phyloP scores from a whole-genome alignment of 2,113 vertebrate species.

The Psettodes erumei region DNA sequence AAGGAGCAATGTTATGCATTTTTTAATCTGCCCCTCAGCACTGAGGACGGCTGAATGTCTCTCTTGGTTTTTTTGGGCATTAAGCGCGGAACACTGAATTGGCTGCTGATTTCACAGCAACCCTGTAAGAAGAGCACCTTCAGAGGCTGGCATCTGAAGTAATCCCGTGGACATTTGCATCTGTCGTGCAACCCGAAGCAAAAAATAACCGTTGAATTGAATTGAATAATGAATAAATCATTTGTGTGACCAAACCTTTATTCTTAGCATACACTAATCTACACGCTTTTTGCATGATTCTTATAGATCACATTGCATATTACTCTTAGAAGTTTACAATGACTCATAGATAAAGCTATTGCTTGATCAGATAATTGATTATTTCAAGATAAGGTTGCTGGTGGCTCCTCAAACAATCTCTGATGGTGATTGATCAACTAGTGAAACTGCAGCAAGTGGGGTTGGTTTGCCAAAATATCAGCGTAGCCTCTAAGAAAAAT shows the following conservation, averaged over 20 bases:
- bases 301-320: background rate
- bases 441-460: background rate
- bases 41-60: slow-evolving; percentile 7
- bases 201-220: background rate
- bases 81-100: slow-evolving; percentile 10
- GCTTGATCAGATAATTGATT: background rate
- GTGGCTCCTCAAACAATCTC: background rate
- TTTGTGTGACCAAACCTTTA: background rate
- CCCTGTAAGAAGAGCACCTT: background rate
- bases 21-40: slow-evolving; percentile 24
- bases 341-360: background rate
- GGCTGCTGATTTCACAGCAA: slow-evolving; percentile 28
- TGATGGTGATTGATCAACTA: background rate
- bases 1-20: slow-evolving; percentile 33
- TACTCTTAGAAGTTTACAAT: background rate
- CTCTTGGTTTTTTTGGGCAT: background rate
- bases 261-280: background rate
- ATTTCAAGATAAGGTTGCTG: background rate
- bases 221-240: background rate
- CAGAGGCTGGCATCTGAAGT: background rate
- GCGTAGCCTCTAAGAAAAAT: background rate
- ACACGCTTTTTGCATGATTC: background rate
- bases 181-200: too few relatives aligned
- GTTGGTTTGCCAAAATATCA: background rate
- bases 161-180: background rate